Evolutionary conservation across 1,140 invertebrate genomes (phyloP).

Genomic region (Drosophila kepulauana): DNA sequence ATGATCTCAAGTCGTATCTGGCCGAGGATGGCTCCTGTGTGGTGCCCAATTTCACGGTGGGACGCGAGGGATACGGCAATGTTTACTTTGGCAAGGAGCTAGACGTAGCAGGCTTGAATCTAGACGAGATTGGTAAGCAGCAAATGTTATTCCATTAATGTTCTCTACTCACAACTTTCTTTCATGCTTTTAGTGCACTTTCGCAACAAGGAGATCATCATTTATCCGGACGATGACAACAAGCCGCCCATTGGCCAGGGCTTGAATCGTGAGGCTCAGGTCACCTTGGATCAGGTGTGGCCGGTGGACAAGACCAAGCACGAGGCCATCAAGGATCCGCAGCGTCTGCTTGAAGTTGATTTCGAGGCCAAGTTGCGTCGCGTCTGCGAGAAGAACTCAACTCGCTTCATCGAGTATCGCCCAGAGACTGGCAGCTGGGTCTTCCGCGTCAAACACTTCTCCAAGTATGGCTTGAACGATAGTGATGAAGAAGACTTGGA

Average conservation of each 20-base stretch:
- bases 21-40: conserved; percentile 92
- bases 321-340: conserved; percentile 92
- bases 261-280: conserved; percentile 96
- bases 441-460: conserved; percentile 97
- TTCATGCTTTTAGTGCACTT: conserved; percentile 87
- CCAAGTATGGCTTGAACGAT: conserved; percentile 97
- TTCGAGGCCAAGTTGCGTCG: conserved; percentile 95
- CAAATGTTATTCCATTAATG: too few relatives aligned
- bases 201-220: conserved; percentile 91
- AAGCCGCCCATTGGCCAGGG: conserved; percentile 93
- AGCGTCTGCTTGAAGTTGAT: conserved; percentile 92
- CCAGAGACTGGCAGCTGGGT: conserved; percentile 98
- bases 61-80: conserved; percentile 95
- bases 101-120: conserved; percentile 94
- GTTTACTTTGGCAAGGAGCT: conserved; percentile 95
- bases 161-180: neutral
- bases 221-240: conserved; percentile 90
- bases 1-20: conserved; percentile 89
- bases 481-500: conserved; percentile 89
- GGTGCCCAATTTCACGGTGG: conserved; percentile 96
- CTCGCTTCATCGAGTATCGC: conserved; percentile 97
- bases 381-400: conserved; percentile 94
- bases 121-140: conserved; percentile 91
- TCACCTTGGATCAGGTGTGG: conserved; percentile 97
- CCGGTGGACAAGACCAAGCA: conserved; percentile 94